Conservation (phyloP, 1,140 invertebrate genomes). For the Nixonia krombeini region DNA sequence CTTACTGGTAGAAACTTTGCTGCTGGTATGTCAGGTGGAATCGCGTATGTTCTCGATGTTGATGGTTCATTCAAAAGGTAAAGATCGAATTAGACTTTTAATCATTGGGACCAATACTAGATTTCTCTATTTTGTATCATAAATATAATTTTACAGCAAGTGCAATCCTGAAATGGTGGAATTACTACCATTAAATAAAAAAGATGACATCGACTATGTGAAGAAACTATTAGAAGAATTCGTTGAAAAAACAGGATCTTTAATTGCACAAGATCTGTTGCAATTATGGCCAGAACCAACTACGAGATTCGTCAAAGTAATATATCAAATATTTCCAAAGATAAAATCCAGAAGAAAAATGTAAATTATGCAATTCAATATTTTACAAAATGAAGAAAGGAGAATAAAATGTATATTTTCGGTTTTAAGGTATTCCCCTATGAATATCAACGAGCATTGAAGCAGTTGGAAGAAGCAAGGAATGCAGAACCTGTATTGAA, state of each 20-base stretch:
- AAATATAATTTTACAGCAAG: constrained; percentile 73
- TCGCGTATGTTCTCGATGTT: constrained; percentile 95
- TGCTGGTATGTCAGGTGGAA: constrained; percentile 98
- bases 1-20: constrained; percentile 98
- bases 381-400: no score
- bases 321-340: not conserved
- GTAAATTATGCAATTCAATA: no score
- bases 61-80: constrained; percentile 84
- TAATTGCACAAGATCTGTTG: constrained; percentile 85
- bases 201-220: constrained; percentile 87
- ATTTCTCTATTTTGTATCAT: constrained; percentile 13
- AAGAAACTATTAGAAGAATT: constrained; percentile 89
- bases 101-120: no score
- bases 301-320: constrained; percentile 90
- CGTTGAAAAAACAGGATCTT: constrained; percentile 89
- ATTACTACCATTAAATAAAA: constrained; percentile 82
- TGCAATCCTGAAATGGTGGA: constrained; percentile 95
- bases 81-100: no score
- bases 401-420: no score
- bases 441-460: constrained; percentile 94
- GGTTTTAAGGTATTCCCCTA: constrained; percentile 89
- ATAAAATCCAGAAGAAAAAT: not conserved
- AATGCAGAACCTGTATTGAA: constrained; percentile 55
- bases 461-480: constrained; percentile 78
- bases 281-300: constrained; percentile 86